A percentile compares a stretch with the other conserved stretches of the same genome.
phyloP scores from a whole-genome alignment of 2,113 vertebrate species.

The Halichoeres trimaculatus region DNA sequence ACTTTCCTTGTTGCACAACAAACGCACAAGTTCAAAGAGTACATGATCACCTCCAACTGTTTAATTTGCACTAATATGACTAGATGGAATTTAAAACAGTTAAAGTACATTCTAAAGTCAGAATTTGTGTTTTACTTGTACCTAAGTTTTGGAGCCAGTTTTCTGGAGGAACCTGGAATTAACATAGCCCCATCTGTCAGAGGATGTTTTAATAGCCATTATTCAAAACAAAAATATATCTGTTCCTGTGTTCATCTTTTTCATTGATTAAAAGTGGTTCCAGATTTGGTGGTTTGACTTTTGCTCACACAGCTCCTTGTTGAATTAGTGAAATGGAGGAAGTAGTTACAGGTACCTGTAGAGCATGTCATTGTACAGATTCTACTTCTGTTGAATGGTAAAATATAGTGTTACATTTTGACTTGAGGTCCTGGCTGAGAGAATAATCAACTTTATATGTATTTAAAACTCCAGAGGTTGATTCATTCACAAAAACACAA shows the following conservation, averaged over 20 bases:
- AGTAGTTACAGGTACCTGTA: no score
- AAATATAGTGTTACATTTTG: no score
- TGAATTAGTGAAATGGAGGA: neutral
- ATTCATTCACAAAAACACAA: no score
- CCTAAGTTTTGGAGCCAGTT: conserved; percentile 31
- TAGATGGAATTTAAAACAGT: conserved; percentile 32
- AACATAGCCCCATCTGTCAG: conserved; percentile 17
- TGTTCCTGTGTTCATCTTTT: conserved; percentile 48
- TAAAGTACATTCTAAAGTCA: conserved; percentile 27
- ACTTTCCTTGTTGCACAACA: conserved; percentile 3
- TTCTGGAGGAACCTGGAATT: conserved; percentile 22
- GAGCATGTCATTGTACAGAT: neutral
- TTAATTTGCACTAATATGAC: conserved; percentile 58
- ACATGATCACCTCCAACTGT: conserved; percentile 17
- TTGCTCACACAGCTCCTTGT: conserved; percentile 2
- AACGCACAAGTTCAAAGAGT: conserved; percentile 13
- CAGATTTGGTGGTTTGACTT: conserved; percentile 32
- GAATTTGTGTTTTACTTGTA: conserved; percentile 35
- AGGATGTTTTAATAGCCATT: conserved; percentile 50
- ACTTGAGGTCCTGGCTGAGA: no score
- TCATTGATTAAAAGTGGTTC: conserved; percentile 54
- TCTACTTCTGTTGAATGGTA: no score
- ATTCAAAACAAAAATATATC: conserved; percentile 54
- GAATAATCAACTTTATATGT: no score
- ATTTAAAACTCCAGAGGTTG: no score